Base-by-base conservation (phyloP, 2,797 vertebrate genomes). In the Semaprochilodus insignis region DNA sequence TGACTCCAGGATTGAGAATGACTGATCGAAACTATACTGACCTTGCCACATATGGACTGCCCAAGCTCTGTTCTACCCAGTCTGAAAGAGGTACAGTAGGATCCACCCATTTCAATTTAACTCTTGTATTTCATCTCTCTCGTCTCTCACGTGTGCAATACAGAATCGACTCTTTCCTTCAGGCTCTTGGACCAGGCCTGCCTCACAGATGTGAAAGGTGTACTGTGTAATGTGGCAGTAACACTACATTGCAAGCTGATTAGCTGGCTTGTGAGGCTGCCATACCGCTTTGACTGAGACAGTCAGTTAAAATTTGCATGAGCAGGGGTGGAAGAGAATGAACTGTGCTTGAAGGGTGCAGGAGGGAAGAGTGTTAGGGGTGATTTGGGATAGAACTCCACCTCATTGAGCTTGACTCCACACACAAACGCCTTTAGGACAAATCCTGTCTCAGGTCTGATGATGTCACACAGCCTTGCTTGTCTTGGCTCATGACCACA, bases 401-500 rank as follows among this genome's bases (percentile, higher is more conserved):
- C 80, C 80, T 71, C 69, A 14, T 21, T 60, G 78, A 44, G 55
- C 74, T 81, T 75, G 48, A 70, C 82, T 87, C 86, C 69, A 83
- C 85, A 87, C 81, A 81, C 76, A 66, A 85, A 87, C 72, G 80
- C 87, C 85, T 86, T 79, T 78, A 85, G 83, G 88, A 89, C 81
- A 83, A 85, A 76, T 85, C 78, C 83, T 75, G 85, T 86, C 88
- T 91, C 92, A 94, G 93, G 92, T 95, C 84, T 94, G 92, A 94
- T 94, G 94, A 95, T 95, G 94, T 95, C 94, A 93, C 89, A 92
- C 87, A 14, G 74, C 66, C 75, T 86, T 95, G 93, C 92, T 95
- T 95, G 90, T 92, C 87, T 95, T 94, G 94, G 94, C 93, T 81
- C 63, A 60, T 3, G 48, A 88, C 94, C 94, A 94, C 89, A 83